Conservation (phyloP, 2,113 vertebrate species). For the Nipponia nippon region DNA sequence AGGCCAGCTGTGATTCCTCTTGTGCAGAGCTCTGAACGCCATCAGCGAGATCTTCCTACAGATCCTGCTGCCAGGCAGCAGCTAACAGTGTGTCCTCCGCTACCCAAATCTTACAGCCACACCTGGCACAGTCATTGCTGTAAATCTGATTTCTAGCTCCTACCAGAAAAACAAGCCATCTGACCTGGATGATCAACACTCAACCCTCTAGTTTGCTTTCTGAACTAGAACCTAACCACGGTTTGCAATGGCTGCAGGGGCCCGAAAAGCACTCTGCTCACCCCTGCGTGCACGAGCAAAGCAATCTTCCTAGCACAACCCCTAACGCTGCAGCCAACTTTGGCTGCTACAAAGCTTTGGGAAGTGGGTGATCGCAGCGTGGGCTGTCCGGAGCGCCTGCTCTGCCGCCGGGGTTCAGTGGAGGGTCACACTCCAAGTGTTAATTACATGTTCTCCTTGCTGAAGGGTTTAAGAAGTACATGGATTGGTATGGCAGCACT, state of each 20-base stretch:
- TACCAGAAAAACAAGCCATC: background rate
- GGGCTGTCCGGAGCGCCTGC: background rate
- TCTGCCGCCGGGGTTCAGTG: background rate
- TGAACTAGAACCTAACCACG: background rate
- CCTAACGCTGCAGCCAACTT: background rate
- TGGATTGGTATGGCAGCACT: background rate
- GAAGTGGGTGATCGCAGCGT: accelerated
- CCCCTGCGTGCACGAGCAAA: background rate
- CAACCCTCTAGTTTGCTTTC: background rate
- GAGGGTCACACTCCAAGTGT: background rate
- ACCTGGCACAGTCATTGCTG: background rate
- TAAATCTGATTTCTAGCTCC: background rate
- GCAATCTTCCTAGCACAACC: background rate
- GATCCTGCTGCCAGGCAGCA: background rate
- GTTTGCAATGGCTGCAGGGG: background rate
- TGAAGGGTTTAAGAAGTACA: background rate
- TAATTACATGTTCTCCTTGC: background rate
- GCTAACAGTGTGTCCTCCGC: background rate
- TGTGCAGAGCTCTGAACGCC: accelerated
- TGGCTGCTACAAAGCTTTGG: background rate
- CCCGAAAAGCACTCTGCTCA: background rate
- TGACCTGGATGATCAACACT: background rate
- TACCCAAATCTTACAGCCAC: background rate
- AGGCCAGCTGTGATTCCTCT: background rate
- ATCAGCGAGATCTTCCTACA: background rate